A percentile compares a stretch with the other conserved stretches of the same genome.
These are phyloP conservation scores for Danio jaintianensis DNA, from an alignment of 2,797 vertebrate genomes.

Conservation along the genomic window DNA sequence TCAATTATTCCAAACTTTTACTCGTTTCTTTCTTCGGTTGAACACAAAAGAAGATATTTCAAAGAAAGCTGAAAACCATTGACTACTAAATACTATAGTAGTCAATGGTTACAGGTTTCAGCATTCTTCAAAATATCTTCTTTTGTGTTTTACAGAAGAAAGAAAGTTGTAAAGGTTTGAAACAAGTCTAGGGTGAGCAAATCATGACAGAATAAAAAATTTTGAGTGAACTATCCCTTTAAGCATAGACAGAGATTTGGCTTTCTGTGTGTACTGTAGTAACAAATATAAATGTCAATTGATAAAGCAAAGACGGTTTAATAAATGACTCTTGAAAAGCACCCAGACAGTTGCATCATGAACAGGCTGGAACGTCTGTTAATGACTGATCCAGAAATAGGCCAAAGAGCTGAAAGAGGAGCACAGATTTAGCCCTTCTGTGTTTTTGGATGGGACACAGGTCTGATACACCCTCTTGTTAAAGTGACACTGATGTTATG, in stretches of 20 bases:
- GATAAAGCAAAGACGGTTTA: constrained; percentile 33
- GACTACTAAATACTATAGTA: no score
- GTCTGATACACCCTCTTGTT: neutral
- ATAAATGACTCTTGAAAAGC: constrained; percentile 42
- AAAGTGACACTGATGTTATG: neutral
- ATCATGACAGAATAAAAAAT: no score
- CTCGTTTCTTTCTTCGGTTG: no score
- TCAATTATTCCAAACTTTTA: no score
- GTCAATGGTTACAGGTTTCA: no score
- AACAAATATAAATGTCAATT: neutral
- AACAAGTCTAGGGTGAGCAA: no score
- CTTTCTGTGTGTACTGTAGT: neutral
- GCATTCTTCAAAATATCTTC: no score
- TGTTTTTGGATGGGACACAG: neutral
- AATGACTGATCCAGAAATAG: constrained; percentile 49
- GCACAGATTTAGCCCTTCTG: neutral
- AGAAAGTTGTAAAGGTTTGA: no score
- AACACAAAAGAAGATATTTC: no score
- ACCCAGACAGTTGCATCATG: constrained; percentile 28
- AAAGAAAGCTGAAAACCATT: no score
- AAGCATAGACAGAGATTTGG: neutral
- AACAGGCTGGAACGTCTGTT: constrained; percentile 30
- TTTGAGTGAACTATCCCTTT: neutral
- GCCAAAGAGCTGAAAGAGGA: neutral
- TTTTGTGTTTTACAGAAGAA: no score